These are phyloP conservation scores for Aeoliscus strigatus DNA, from an alignment of 2,797 vertebrate species.

Conservation along the genomic window DNA sequence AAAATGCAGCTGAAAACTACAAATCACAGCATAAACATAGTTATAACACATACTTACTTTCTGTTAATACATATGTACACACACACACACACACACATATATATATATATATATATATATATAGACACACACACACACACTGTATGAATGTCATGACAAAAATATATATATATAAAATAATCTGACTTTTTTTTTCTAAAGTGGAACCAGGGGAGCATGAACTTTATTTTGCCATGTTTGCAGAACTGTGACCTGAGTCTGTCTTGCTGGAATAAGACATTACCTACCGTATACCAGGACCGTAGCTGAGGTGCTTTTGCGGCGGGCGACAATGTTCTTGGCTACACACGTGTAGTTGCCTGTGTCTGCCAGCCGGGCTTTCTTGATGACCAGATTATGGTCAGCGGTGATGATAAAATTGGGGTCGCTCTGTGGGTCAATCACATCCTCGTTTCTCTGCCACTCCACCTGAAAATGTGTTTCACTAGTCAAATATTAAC, in stretches of 20 bases:
- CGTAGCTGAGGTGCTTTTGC: constrained; percentile 87
- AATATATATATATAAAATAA: no score
- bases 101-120: no score
- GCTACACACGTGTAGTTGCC: constrained; percentile 99
- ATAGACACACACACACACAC: no score
- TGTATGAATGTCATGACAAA: no score
- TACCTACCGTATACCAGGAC: constrained; percentile 89
- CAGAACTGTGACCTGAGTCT: constrained; percentile 11
- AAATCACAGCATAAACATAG: no score
- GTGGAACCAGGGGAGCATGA: constrained; percentile 5
- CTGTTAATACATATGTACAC: no score
- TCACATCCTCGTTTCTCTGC: constrained; percentile 91
- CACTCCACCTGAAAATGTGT: constrained; percentile 88
- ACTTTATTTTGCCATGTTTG: constrained; percentile 11
- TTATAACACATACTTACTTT: no score
- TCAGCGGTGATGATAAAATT: constrained; percentile 91
- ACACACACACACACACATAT: no score
- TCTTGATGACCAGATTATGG: constrained; percentile 92
- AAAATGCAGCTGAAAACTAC: no score
- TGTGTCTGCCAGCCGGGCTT: constrained; percentile 91
- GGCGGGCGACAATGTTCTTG: constrained; percentile 96
- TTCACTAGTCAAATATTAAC: constrained; percentile 33
- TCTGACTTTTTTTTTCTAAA: no score
- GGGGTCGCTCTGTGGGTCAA: constrained; percentile 88
- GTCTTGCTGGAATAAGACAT: constrained; percentile 21